Evolutionary conservation across 1,140 invertebrate genomes (phyloP).

Genomic region (Apis dorsata): DNA sequence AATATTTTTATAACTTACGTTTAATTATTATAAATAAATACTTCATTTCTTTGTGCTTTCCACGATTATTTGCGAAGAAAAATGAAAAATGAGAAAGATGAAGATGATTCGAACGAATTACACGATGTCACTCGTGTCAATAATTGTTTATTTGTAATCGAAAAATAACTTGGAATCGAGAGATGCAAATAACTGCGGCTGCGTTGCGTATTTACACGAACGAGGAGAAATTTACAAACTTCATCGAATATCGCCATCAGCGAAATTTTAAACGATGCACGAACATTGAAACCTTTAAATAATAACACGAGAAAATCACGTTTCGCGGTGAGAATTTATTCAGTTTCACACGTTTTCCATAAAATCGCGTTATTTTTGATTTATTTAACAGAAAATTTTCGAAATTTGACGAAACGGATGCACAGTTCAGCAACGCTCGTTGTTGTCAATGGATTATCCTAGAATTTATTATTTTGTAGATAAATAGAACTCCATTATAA

Average conservation of each 20-base stretch:
- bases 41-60: too few relatives aligned
- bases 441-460: too few relatives aligned
- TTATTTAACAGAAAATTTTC: too few relatives aligned
- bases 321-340: too few relatives aligned
- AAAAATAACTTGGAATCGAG: background rate
- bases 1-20: too few relatives aligned
- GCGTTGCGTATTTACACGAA: constrained; percentile 11
- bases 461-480: too few relatives aligned
- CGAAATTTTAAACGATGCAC: constrained; percentile 19
- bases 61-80: too few relatives aligned
- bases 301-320: background rate
- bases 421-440: too few relatives aligned
- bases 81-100: too few relatives aligned
- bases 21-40: too few relatives aligned
- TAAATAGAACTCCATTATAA: too few relatives aligned
- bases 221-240: constrained; percentile 15
- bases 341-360: background rate
- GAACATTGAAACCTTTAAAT: background rate
- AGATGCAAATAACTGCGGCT: constrained; percentile 13
- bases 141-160: constrained; percentile 8
- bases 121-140: background rate
- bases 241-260: background rate
- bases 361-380: background rate
- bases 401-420: too few relatives aligned
- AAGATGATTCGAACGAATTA: background rate